Evolutionary conservation across 2,888 invertebrate species (phyloP).

Genomic region (Polyploca ridens): DNA sequence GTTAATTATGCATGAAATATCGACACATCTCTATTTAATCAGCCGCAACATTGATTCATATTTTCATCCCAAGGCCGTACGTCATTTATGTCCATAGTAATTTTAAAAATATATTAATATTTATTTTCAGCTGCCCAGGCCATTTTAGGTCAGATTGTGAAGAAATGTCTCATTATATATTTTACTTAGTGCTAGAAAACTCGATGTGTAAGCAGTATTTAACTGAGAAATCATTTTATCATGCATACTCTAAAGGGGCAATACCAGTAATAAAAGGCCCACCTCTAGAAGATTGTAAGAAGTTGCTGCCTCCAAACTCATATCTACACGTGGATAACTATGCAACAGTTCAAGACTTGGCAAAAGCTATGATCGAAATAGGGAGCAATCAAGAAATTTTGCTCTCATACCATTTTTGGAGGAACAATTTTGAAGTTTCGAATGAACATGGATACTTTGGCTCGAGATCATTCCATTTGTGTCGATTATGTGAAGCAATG

Average conservation of each 20-base stretch:
- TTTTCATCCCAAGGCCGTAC: neutral
- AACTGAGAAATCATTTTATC: constrained; percentile 89
- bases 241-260: constrained; percentile 85
- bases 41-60: neutral
- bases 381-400: constrained; percentile 60
- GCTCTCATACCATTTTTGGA: constrained; percentile 84
- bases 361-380: constrained; percentile 77
- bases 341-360: constrained; percentile 76
- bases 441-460: constrained; percentile 89
- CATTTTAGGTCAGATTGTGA: constrained; percentile 86
- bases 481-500: constrained; percentile 88
- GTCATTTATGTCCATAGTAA: neutral
- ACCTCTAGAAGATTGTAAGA: constrained; percentile 69
- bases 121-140: constrained; percentile 85
- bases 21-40: neutral
- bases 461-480: constrained; percentile 84
- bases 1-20: no score
- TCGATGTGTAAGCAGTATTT: constrained; percentile 88
- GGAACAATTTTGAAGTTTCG: constrained; percentile 78
- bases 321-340: constrained; percentile 86
- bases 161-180: constrained; percentile 83
- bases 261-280: constrained; percentile 88
- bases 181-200: constrained; percentile 89
- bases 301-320: constrained; percentile 86
- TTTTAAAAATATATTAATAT: constrained; percentile 15